Conservation (phyloP, 2,888 invertebrate genomes). For the Phalangium opilio region DNA sequence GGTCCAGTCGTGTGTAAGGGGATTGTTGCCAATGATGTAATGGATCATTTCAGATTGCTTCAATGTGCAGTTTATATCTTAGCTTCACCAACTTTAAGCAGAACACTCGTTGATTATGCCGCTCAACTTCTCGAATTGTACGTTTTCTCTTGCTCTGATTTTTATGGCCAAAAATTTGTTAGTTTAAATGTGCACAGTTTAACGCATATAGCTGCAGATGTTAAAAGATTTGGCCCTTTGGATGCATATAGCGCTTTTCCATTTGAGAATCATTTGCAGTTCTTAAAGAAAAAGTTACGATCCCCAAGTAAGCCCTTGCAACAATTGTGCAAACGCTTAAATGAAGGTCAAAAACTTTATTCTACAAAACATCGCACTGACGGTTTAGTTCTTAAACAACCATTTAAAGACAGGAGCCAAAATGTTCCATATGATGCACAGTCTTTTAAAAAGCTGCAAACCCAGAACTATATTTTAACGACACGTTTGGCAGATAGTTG, state of each 20-base stretch:
- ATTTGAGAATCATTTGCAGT: slow-evolving; percentile 3
- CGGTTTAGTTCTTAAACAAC: no score
- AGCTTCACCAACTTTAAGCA: no score
- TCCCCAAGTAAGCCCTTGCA: not conserved
- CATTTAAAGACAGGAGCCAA: no score
- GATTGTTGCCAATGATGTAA: not conserved
- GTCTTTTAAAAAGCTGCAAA: no score
- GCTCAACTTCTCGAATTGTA: no score
- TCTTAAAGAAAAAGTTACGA: not conserved
- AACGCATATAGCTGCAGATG: not conserved
- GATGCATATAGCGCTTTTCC: slow-evolving; percentile 2
- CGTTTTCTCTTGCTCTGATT: not conserved
- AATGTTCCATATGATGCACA: no score
- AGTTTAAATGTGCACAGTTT: slow-evolving; percentile 1
- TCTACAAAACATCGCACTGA: not conserved
- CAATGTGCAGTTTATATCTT: no score
- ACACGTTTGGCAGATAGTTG: no score
- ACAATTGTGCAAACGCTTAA: not conserved
- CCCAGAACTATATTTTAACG: no score
- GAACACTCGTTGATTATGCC: no score
- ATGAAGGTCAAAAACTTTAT: not conserved
- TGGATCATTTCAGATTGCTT: no score
- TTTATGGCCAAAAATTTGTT: not conserved
- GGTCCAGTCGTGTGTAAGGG: slow-evolving; percentile 1
- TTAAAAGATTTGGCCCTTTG: slow-evolving; percentile 1